Percentiles rank a stretch among this genome's conserved stretches.
phyloP scores from a whole-genome alignment of 2,888 invertebrate species.

The Ariolimax columbianus region DNA sequence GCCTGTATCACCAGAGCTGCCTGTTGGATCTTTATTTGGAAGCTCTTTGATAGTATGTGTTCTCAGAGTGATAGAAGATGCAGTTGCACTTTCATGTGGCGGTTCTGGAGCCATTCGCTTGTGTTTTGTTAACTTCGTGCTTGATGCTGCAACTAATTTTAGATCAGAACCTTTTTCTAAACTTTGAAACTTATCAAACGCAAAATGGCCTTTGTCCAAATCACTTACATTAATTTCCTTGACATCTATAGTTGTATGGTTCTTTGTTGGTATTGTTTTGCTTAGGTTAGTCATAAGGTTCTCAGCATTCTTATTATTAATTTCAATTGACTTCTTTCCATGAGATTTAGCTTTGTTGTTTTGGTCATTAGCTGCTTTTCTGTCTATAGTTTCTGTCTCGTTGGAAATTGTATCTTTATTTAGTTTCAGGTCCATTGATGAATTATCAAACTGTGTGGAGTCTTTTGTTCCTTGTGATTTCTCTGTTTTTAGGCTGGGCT shows the following conservation, averaged over 20 bases:
- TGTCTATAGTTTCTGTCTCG: constrained; percentile 3
- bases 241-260: background rate
- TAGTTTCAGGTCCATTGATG: background rate
- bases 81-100: background rate
- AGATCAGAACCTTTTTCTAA: background rate
- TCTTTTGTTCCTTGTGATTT: constrained; percentile 32
- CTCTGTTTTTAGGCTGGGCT: constrained; percentile 23
- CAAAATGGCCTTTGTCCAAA: background rate
- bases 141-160: background rate
- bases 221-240: background rate
- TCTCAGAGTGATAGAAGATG: background rate
- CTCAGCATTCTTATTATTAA: constrained; percentile 8
- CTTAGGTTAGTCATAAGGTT: background rate
- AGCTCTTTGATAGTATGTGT: too few relatives aligned
- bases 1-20: background rate
- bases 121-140: background rate
- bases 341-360: constrained; percentile 30
- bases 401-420: background rate
- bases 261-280: background rate
- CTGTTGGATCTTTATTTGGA: too few relatives aligned
- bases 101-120: constrained; percentile 18
- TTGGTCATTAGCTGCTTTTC: background rate
- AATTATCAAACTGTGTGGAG: background rate
- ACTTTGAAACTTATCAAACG: background rate
- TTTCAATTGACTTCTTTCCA: background rate